A percentile compares a stretch with the other conserved stretches of the same genome.
phyloP scores from a whole-genome alignment of 1,140 invertebrate species.

The Pachyrhynchus sulphureomaculatus region DNA sequence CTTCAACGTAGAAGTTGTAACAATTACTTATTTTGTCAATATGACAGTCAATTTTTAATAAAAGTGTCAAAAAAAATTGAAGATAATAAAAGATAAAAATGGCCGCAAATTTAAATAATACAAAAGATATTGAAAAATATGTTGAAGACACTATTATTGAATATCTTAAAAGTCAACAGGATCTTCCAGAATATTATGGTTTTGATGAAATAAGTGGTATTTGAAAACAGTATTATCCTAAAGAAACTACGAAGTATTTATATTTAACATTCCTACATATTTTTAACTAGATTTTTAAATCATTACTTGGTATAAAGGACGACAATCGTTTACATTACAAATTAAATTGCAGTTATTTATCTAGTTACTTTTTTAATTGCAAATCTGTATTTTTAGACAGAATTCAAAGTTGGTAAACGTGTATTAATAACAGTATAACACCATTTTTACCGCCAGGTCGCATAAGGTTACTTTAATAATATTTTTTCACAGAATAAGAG shows the following conservation, averaged over 20 bases:
- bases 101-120: not conserved
- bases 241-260: not conserved
- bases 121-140: conserved; percentile 19
- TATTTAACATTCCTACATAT: not conserved
- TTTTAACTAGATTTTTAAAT: not conserved
- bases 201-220: not conserved
- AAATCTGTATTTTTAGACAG: too few species aligned
- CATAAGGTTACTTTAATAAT: too few species aligned
- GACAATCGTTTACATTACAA: too few species aligned
- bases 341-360: too few species aligned
- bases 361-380: too few species aligned
- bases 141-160: conserved; percentile 21
- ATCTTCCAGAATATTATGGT: conserved; percentile 5
- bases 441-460: too few species aligned
- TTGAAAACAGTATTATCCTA: not conserved
- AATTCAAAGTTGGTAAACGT: too few species aligned
- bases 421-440: too few species aligned
- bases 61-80: too few species aligned
- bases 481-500: too few species aligned
- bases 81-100: not conserved
- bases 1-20: too few species aligned
- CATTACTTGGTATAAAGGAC: too few species aligned
- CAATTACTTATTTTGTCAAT: not conserved
- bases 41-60: not conserved
- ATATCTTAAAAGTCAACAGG: conserved; percentile 17